Evolutionary conservation across 1,140 invertebrate genomes (phyloP), one percentile per base, ranked within the genome.

Genomic region (Archivesica marissinica): DNA sequence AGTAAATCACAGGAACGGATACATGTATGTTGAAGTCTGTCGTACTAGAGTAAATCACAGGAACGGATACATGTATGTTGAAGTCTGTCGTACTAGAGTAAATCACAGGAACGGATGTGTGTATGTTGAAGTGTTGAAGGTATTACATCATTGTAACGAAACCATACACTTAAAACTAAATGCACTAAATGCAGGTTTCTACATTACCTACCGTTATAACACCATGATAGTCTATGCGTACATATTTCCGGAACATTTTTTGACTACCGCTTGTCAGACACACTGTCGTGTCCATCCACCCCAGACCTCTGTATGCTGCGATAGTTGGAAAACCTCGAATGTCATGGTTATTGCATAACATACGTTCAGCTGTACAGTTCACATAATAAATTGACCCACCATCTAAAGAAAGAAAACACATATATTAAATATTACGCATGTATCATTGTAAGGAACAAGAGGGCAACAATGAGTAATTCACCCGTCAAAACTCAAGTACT

Each of bases 171-270:
- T 44, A 7, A 44, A 9, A 9, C 17, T 44, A 44, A 44, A 9
- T 44, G 7, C 41, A 44, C 7, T 44, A 44, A 44, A 44, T 44
- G 17, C 41, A 44, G 41, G 7, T 61, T 23, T 61, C 30, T 39
- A 20, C 4, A 52, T 9, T 54, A 66, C 39, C 41, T 41, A 90
- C 89, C 81, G 56, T 39, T 50, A 90, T 77, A 3, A 89, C 84
- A 15, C 89, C 88, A 85, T 90, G 89, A 54, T 90, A 90, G 59
- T 90, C 89, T 44, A 89, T 35, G 39, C 88, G 54, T 25, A 90
- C 84, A 70, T 79, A 85, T n/a, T 72, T 76, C 30, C 20, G 41
- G 23, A 61, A 66, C 44, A 79, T 20, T 35, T 54, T 41, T 33
- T 44, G 30, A 41, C 72, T 74, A 47, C 70, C 66, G 15, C 76